These are phyloP conservation scores for Otus scops DNA, from an alignment of 2,797 vertebrate species.

Conservation along the genomic window DNA sequence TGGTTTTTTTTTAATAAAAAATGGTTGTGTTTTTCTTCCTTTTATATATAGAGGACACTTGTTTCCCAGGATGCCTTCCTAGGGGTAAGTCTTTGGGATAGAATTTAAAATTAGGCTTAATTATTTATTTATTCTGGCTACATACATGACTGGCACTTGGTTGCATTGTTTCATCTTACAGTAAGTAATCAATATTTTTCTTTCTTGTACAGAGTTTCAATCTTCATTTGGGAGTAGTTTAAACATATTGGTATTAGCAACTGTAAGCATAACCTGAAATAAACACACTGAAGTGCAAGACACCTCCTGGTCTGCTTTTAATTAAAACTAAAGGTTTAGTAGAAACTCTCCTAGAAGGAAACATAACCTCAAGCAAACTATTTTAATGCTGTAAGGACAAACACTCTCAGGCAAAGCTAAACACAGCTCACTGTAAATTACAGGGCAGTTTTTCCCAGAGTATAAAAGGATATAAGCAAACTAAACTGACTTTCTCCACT, in stretches of 20 bases:
- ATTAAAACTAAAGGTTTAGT: not conserved
- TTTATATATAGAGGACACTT: not conserved
- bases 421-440: slow-evolving; percentile 40
- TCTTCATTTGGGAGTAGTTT: not conserved
- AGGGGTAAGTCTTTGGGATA: not conserved
- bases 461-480: not conserved
- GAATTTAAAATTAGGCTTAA: not conserved
- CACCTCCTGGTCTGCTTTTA: not conserved
- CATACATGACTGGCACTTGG: not conserved
- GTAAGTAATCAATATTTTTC: not conserved
- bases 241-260: not conserved
- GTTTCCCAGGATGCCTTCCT: not conserved
- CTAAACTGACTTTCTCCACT: not conserved
- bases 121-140: not conserved
- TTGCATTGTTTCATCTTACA: not conserved
- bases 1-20: not conserved
- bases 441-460: not conserved
- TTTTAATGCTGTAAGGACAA: slow-evolving; percentile 10
- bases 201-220: not conserved
- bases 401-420: slow-evolving; percentile 18
- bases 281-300: not conserved
- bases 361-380: slow-evolving; percentile 1
- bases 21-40: not conserved
- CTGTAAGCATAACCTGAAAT: not conserved
- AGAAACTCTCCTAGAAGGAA: not conserved